These are phyloP conservation scores for Drosophila melanocephala DNA, from an alignment of 2,888 invertebrate genomes.

Conservation along the genomic window DNA sequence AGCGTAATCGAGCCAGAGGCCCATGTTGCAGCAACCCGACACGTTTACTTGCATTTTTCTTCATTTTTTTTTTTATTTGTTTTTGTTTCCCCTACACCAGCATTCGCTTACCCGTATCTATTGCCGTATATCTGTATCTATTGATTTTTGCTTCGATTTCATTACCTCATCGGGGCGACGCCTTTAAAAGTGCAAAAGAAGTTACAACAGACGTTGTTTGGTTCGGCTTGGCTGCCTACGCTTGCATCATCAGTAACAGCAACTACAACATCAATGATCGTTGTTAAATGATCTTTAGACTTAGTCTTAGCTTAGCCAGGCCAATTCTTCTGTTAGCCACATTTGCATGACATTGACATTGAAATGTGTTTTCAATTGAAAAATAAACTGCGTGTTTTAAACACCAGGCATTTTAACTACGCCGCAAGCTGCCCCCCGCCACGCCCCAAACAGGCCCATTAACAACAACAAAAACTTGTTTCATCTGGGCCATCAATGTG, in stretches of 20 bases:
- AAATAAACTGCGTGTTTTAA: conserved; percentile 42
- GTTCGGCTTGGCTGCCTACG: conserved; percentile 60
- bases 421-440: conserved; percentile 27
- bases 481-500: conserved; percentile 54
- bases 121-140: conserved; percentile 45
- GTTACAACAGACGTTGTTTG: conserved; percentile 62
- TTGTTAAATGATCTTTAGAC: background rate
- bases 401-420: conserved; percentile 53
- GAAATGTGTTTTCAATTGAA: conserved; percentile 57
- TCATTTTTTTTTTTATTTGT: conserved; percentile 30
- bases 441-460: conserved; percentile 45
- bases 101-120: conserved; percentile 30
- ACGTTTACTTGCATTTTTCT: conserved; percentile 66
- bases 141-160: conserved; percentile 65
- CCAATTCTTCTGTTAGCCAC: conserved; percentile 8
- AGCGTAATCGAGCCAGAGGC: conserved; percentile 54
- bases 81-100: conserved; percentile 3
- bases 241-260: conserved; percentile 7
- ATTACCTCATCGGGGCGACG: conserved; percentile 76
- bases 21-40: conserved; percentile 61
- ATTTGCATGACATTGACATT: conserved; percentile 75
- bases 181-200: conserved; percentile 68
- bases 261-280: background rate
- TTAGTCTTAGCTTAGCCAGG: conserved; percentile 22
- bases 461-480: conserved; percentile 50